Evolutionary conservation across 2,888 invertebrate species (phyloP), one percentile per base, ranked within the genome.

Genomic region (Agriopis marginaria): DNA sequence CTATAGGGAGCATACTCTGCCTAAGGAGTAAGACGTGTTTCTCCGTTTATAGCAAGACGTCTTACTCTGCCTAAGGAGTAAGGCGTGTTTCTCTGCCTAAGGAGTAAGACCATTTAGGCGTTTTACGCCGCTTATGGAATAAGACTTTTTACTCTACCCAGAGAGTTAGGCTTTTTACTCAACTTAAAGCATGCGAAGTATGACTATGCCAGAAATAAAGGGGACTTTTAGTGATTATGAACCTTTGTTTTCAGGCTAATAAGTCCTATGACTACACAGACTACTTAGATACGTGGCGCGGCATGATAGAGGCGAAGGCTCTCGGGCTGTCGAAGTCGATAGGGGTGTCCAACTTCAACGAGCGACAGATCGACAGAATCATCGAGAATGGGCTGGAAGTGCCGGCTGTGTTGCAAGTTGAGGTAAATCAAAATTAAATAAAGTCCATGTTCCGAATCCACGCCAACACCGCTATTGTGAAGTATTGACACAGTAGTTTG

Each of bases 261-360:
- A 63, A 69, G 0, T 79, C 85, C 0, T 88, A 77, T 71, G 86
- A 88, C 63, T 70, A 95, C 5, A 68, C 65, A 0, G 97, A 97
- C 86, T 96, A 95, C 81, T 70, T 96, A 10, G 96, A 96, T 0
- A 96, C 96, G 0, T 96, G 96, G 96, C 95, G 95, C 74, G 96
- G 94, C 0, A 95, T 97, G 96, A 96, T 97, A 77, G 94, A 95
- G 54, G 95, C 96, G 40, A 95, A 96, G 66, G 84, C 88, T 14
- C 92, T 95, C 58, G 96, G 97, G 0, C 88, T 97, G 42, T 87
- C 95, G 0, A 96, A 94, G 79, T 95, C 96, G 65, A 96, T 97
- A 73, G 97, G 97, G 0, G 80, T 97, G 32, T 97, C 97, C 71
- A 97, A 98, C 88, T 97, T 97, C 84, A 97, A 97, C 85, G 94